Conservation (phyloP, 2,888 invertebrate genomes). For the Sarcophaga variegata region DNA sequence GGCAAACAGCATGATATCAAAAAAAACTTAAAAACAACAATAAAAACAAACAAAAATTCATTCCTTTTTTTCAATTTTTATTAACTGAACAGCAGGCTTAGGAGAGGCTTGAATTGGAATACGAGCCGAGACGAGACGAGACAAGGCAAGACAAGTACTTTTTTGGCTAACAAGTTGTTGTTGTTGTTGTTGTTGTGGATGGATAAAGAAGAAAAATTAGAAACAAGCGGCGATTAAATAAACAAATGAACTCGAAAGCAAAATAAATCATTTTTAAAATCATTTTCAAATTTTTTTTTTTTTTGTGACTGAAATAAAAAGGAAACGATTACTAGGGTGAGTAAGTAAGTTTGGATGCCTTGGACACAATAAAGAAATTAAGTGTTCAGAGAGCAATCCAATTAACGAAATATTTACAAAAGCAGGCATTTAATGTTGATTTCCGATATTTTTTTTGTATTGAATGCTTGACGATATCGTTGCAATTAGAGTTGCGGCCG, state of each 20-base stretch:
- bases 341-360: too few relatives aligned
- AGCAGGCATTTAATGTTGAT: conserved; percentile 16
- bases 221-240: too few relatives aligned
- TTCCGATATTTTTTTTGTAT: not conserved
- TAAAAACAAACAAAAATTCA: not conserved
- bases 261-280: conserved; percentile 9
- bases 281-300: conserved; percentile 62
- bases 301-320: too few relatives aligned
- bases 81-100: conserved; percentile 54
- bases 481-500: not conserved
- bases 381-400: conserved; percentile 19
- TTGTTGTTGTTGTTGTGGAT: too few relatives aligned
- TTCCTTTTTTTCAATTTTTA: not conserved
- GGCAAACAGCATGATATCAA: conserved; percentile 65
- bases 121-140: too few relatives aligned
- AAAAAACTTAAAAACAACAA: not conserved
- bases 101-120: conserved; percentile 23
- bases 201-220: too few relatives aligned
- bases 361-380: too few relatives aligned
- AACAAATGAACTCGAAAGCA: too few relatives aligned
- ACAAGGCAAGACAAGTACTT: too few relatives aligned
- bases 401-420: conserved; percentile 53
- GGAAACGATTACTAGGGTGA: too few relatives aligned
- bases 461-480: not conserved
- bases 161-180: too few relatives aligned